Conservation (phyloP, 1,140 invertebrate genomes). For the Drosophila subobscura region DNA sequence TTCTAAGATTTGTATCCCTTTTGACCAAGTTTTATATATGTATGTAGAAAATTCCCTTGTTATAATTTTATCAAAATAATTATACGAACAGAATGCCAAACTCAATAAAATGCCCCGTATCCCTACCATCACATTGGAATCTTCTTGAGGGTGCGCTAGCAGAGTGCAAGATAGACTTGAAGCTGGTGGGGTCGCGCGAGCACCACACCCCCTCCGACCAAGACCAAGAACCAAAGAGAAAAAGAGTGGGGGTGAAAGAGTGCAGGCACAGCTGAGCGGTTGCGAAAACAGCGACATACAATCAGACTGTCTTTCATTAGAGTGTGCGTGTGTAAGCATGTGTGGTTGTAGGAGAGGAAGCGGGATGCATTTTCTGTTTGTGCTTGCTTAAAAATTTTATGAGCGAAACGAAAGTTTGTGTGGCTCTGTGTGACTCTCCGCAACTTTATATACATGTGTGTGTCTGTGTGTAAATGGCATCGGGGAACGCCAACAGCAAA, state of each 20-base stretch:
- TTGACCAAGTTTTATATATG: too few species aligned
- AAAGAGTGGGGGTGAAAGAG: slow-evolving; percentile 10
- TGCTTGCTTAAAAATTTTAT: slow-evolving; percentile 63
- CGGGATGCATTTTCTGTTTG: slow-evolving; percentile 45
- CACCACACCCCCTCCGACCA: too few species aligned
- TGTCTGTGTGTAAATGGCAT: slow-evolving; percentile 47
- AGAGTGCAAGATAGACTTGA: slow-evolving; percentile 2
- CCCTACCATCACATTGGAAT: too few species aligned
- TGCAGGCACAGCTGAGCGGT: slow-evolving; percentile 44
- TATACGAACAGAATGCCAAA: too few species aligned
- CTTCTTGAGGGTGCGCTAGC: too few species aligned
- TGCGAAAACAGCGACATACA: slow-evolving; percentile 28
- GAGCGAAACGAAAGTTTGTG: slow-evolving; percentile 67
- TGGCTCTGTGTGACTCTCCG: slow-evolving; percentile 17
- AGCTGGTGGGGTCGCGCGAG: neutral
- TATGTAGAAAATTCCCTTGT: too few species aligned
- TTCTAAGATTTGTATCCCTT: neutral
- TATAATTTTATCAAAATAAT: too few species aligned
- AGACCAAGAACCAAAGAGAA: slow-evolving; percentile 10
- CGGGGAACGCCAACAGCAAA: slow-evolving; percentile 55
- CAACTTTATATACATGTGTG: neutral
- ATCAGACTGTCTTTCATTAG: slow-evolving; percentile 61
- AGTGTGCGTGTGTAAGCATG: slow-evolving; percentile 15
- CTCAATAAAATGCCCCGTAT: too few species aligned
- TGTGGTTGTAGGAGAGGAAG: slow-evolving; percentile 32